Percentiles rank a stretch among this genome's conserved stretches.
Evolutionary conservation across 2,113 vertebrate species (phyloP).

Genomic region (Tichodroma muraria): DNA sequence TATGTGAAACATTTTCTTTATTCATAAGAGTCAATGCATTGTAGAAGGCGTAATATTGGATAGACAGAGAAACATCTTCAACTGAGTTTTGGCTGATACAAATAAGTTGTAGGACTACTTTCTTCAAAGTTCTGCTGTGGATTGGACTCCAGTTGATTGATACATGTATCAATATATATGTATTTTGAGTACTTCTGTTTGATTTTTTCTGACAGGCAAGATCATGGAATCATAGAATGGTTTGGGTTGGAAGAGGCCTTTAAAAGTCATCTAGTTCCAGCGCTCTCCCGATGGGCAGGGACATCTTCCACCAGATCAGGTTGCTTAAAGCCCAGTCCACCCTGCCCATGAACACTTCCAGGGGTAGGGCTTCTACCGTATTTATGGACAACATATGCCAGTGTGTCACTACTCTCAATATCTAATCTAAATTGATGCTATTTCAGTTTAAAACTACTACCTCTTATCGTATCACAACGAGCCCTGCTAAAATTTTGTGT

Average conservation of each 20-base stretch:
- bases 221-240: not conserved
- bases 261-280: not conserved
- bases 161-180: too few relatives aligned
- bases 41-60: not conserved
- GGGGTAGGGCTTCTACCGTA: not conserved
- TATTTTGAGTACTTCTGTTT: not conserved
- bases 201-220: not conserved
- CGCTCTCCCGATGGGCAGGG: fast-evolving
- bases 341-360: not conserved
- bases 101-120: not conserved
- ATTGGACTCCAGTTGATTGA: not conserved
- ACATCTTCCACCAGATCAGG: not conserved
- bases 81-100: not conserved
- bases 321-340: not conserved
- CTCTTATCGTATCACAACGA: not conserved
- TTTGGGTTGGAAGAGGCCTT: not conserved
- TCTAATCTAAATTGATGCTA: not conserved
- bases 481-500: not conserved
- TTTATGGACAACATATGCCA: not conserved
- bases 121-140: not conserved
- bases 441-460: not conserved
- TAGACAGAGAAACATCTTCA: not conserved
- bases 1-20: not conserved
- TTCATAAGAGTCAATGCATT: not conserved
- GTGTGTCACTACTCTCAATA: not conserved